phyloP scores from a whole-genome alignment of 2,888 invertebrate species.

The Dynastes maya region DNA sequence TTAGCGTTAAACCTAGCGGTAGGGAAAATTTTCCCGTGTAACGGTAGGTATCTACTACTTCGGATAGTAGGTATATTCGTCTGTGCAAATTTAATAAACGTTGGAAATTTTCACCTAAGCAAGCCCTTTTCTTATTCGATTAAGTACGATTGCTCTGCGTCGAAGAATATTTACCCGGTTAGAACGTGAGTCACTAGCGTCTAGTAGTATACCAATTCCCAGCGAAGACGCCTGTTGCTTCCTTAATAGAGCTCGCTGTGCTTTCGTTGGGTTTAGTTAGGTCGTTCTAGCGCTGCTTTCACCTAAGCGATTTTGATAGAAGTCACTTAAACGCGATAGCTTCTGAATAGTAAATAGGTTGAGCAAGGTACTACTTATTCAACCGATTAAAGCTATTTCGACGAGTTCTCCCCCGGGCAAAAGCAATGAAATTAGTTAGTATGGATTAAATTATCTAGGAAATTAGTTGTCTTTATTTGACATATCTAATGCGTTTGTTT shows the following conservation, averaged over 20 bases:
- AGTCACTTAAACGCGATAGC: no score
- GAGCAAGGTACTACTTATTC: no score
- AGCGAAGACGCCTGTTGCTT: not conserved
- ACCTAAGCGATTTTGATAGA: no score
- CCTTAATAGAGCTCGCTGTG: not conserved
- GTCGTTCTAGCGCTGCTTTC: no score
- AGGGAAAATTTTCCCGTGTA: not conserved
- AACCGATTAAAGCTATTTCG: no score
- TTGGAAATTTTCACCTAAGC: not conserved
- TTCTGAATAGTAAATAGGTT: no score
- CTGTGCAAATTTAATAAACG: slow-evolving; percentile 20
- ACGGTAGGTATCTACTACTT: not conserved
- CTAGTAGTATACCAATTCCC: not conserved
- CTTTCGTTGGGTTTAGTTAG: no score
- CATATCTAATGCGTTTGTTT: no score
- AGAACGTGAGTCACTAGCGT: not conserved
- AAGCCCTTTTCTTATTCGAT: slow-evolving; percentile 7
- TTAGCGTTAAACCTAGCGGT: slow-evolving; percentile 5
- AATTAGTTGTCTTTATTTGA: no score
- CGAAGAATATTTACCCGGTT: not conserved
- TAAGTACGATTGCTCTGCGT: not conserved
- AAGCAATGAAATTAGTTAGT: no score
- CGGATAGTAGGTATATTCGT: not conserved
- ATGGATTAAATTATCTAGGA: no score
- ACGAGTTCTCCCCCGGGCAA: no score